Conservation (phyloP, 1,140 invertebrate genomes). For the Psix sp. region DNA sequence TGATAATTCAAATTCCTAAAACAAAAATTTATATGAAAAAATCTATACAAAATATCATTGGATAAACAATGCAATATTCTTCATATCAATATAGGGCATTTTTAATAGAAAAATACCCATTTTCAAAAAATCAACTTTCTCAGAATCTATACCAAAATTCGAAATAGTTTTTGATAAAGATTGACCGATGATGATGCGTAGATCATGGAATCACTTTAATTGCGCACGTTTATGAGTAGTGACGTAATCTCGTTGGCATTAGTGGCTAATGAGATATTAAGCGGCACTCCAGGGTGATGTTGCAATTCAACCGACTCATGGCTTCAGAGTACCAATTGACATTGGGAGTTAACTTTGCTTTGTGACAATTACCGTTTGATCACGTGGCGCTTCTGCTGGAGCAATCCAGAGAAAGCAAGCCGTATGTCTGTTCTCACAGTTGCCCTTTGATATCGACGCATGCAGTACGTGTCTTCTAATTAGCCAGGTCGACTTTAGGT, state of each 20-base stretch:
- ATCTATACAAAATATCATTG: too few species aligned
- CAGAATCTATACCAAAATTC: too few species aligned
- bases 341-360: constrained; percentile 63
- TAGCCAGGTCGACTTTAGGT: constrained; percentile 44
- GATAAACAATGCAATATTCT: too few species aligned
- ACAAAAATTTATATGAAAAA: too few species aligned
- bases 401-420: constrained; percentile 50
- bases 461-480: constrained; percentile 60
- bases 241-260: constrained; percentile 54
- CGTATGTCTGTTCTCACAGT: constrained; percentile 51
- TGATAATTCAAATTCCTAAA: too few species aligned
- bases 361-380: constrained; percentile 64
- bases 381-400: constrained; percentile 49
- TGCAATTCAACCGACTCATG: constrained; percentile 59
- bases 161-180: constrained; percentile 5
- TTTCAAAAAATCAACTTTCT: too few species aligned
- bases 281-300: constrained; percentile 44
- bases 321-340: constrained; percentile 60
- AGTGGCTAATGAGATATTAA: constrained; percentile 61
- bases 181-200: background rate
- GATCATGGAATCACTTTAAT: constrained; percentile 40
- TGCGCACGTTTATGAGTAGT: constrained; percentile 46
- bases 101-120: too few species aligned
- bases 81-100: too few species aligned
- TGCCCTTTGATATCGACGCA: constrained; percentile 62